phyloP scores from a whole-genome alignment of 2,797 vertebrate genomes.

The Cyclopterus lumpus region DNA sequence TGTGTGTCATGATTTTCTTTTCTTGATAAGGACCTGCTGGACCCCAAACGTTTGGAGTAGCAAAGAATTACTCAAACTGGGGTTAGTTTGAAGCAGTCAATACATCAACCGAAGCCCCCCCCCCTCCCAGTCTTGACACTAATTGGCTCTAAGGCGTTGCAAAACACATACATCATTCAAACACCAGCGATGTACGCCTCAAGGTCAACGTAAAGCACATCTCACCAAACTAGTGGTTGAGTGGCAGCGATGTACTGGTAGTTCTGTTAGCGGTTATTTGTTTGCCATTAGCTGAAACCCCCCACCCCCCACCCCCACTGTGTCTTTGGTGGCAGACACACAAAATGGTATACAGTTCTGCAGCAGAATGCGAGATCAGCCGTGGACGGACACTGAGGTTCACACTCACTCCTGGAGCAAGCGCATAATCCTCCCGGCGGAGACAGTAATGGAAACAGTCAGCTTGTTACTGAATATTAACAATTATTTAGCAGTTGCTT shows the following conservation, averaged over 20 bases:
- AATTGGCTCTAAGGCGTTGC: background rate
- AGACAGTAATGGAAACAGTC: background rate
- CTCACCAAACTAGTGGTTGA: background rate
- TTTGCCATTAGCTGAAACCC: background rate
- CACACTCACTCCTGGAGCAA: background rate
- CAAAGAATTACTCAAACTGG: background rate
- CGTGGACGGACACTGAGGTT: background rate
- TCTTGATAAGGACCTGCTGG: conserved; percentile 10
- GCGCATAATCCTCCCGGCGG: too few relatives aligned
- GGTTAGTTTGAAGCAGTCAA: background rate
- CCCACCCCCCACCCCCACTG: too few relatives aligned
- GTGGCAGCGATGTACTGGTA: background rate
- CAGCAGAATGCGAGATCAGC: too few relatives aligned
- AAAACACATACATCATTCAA: background rate
- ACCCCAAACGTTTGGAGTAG: background rate
- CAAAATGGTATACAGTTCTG: too few relatives aligned
- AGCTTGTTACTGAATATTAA: background rate
- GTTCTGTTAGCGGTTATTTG: background rate
- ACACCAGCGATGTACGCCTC: background rate
- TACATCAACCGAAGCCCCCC: background rate
- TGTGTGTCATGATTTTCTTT: conserved; percentile 19
- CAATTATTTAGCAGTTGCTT: background rate
- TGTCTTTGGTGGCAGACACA: too few relatives aligned
- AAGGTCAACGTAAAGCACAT: background rate
- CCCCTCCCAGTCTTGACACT: background rate